Evolutionary conservation across 2,888 invertebrate species (phyloP).

Genomic region (Pseudolycoriella hygida): DNA sequence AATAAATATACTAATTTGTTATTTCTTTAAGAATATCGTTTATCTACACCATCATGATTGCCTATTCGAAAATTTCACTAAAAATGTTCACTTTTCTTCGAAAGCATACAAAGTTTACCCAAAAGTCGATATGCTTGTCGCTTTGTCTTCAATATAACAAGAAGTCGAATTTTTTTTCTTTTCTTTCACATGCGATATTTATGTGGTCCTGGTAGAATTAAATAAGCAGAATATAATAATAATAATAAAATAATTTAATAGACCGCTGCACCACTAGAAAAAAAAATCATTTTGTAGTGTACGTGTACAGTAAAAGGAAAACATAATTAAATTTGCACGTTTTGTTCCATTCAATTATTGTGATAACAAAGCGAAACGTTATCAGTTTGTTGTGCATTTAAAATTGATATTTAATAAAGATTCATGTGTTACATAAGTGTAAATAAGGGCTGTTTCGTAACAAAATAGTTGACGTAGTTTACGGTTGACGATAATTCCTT

Average conservation of each 20-base stretch:
- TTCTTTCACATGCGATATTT: slow-evolving; percentile 13
- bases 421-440: too few species aligned
- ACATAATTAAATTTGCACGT: too few species aligned
- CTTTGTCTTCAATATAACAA: neutral
- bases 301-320: too few species aligned
- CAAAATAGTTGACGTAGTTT: too few species aligned
- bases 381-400: too few species aligned
- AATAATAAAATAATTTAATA: slow-evolving; percentile 16
- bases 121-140: slow-evolving; percentile 3
- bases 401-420: too few species aligned
- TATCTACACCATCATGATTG: slow-evolving; percentile 20
- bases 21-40: neutral
- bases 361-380: too few species aligned
- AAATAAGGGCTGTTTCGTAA: too few species aligned
- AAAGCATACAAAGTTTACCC: slow-evolving; percentile 3
- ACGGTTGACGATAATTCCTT: too few species aligned
- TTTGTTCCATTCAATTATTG: too few species aligned
- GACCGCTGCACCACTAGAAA: slow-evolving; percentile 11
- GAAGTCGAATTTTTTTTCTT: neutral
- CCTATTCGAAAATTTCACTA: slow-evolving; percentile 31
- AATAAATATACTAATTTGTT: neutral
- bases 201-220: slow-evolving; percentile 27
- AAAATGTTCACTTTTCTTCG: slow-evolving; percentile 18
- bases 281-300: neutral
- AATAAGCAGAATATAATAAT: slow-evolving; percentile 30